Conservation (phyloP, 2,888 invertebrate species). For the Cephonodes hylas region DNA sequence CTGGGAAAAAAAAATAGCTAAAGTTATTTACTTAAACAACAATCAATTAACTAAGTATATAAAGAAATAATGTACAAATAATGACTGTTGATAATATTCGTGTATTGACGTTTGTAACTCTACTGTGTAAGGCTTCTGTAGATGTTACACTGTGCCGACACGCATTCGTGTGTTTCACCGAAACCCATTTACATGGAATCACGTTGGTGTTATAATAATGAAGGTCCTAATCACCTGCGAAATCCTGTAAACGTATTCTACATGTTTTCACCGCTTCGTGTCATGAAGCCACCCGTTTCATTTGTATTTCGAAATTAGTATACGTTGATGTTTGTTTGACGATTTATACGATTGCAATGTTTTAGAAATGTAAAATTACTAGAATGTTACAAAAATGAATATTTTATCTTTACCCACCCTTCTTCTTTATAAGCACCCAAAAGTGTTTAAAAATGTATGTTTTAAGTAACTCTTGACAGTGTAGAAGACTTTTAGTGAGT, state of each 20-base stretch:
- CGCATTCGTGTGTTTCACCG: slow-evolving; percentile 24
- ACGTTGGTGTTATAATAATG: slow-evolving; percentile 35
- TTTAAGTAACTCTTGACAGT: too few species aligned
- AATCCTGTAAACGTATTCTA: slow-evolving; percentile 20
- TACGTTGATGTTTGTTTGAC: background rate
- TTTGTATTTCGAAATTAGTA: slow-evolving; percentile 9
- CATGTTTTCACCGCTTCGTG: slow-evolving; percentile 5
- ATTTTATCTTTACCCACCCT: too few species aligned
- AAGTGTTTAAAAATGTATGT: too few species aligned
- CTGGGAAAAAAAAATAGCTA: background rate
- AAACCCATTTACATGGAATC: slow-evolving; percentile 34
- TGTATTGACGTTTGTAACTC: background rate
- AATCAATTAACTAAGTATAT: background rate
- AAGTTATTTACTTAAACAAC: background rate
- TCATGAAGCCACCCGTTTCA: slow-evolving; percentile 6
- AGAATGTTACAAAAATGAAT: background rate
- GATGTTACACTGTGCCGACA: slow-evolving; percentile 7
- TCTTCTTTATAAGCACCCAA: too few species aligned
- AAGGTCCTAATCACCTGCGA: slow-evolving; percentile 31
- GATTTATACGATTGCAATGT: background rate
- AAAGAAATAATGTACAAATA: background rate
- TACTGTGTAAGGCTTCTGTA: background rate
- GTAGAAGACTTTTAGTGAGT: too few species aligned
- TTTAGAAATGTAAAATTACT: background rate
- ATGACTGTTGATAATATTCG: background rate